Percentiles rank a stretch among this genome's conserved stretches.
These are phyloP conservation scores for Elachura formosa DNA, from an alignment of 2,113 vertebrate species.

Conservation along the genomic window DNA sequence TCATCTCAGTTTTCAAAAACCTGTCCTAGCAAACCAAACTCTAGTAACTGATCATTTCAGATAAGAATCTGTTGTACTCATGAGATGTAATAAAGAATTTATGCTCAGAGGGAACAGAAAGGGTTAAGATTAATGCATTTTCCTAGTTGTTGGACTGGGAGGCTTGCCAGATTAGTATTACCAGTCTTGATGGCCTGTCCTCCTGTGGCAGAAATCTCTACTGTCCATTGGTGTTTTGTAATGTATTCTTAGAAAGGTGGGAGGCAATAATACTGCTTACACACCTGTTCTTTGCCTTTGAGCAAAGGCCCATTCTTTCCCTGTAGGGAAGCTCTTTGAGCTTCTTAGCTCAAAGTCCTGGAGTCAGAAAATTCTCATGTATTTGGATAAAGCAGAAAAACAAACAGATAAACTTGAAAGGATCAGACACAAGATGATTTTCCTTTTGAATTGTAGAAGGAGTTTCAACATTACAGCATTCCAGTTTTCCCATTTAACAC, in stretches of 20 bases:
- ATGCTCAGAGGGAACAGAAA: neutral
- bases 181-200: neutral
- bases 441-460: neutral
- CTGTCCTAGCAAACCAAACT: neutral
- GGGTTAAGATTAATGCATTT: neutral
- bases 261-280: neutral
- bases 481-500: neutral
- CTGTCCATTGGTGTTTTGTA: neutral
- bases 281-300: neutral
- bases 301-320: no score
- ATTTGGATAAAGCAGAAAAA: neutral
- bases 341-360: neutral
- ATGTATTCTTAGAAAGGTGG: neutral
- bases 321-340: no score
- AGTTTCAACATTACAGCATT: neutral
- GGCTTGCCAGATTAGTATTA: neutral
- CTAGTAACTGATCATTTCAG: neutral
- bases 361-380: neutral
- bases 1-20: neutral
- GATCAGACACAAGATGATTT: neutral
- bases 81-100: neutral
- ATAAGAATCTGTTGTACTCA: neutral
- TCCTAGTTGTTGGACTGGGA: neutral
- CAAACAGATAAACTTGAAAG: neutral
- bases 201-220: neutral